Percentiles rank a stretch among this genome's conserved stretches.
Conservation (phyloP, 2,888 invertebrate species). For the Drosophila longiperda region DNA sequence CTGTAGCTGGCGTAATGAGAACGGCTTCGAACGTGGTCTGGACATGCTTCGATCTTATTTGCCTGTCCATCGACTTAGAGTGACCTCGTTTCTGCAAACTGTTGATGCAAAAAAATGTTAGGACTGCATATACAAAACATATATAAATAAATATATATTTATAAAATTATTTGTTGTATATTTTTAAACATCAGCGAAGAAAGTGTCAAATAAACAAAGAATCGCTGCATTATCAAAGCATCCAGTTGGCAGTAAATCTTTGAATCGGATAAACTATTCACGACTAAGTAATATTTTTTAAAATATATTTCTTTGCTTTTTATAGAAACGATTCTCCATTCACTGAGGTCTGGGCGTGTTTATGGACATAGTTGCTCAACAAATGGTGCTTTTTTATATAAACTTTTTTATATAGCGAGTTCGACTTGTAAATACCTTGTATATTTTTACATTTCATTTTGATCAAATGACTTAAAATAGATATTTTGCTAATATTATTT, state of each 20-base stretch:
- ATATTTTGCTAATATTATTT: background rate
- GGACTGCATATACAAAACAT: background rate
- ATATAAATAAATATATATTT: background rate
- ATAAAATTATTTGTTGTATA: constrained; percentile 2
- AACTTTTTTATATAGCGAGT: background rate
- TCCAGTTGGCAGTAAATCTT: constrained; percentile 48
- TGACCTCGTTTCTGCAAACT: constrained; percentile 26
- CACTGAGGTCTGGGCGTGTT: constrained; percentile 18
- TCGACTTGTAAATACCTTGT: background rate
- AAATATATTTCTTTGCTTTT: constrained; percentile 40
- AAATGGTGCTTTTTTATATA: background rate
- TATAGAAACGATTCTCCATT: constrained; percentile 22
- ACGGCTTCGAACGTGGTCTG: constrained; percentile 55
- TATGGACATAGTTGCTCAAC: constrained; percentile 19
- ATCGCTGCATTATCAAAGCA: constrained; percentile 29
- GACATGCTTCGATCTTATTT: constrained; percentile 74
- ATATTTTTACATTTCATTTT: background rate
- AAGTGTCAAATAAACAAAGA: constrained; percentile 43
- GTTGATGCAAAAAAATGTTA: constrained; percentile 2
- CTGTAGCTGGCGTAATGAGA: constrained; percentile 33
- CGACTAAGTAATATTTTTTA: constrained; percentile 20
- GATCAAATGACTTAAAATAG: background rate
- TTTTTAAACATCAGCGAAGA: background rate
- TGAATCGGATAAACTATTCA: constrained; percentile 29
- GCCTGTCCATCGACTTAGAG: constrained; percentile 50